phyloP scores from a whole-genome alignment of 2,888 invertebrate genomes.

The Lypha dubia region DNA sequence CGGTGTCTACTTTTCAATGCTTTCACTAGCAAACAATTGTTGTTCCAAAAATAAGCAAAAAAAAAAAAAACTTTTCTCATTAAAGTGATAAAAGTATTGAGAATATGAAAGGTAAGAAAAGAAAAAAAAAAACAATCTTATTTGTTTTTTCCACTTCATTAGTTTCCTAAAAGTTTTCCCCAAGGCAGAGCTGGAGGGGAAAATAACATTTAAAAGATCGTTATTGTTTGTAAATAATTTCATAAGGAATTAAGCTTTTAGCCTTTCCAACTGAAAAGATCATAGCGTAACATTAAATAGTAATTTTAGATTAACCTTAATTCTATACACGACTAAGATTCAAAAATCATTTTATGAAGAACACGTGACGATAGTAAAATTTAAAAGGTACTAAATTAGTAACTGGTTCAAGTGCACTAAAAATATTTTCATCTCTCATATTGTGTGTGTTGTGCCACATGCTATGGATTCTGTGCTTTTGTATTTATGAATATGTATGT shows the following conservation, averaged over 20 bases:
- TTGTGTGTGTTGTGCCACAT: neutral
- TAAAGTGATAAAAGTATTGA: constrained; percentile 37
- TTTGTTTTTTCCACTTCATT: constrained; percentile 48
- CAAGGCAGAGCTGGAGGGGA: no score
- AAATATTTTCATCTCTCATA: neutral
- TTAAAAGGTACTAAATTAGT: neutral
- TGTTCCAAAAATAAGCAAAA: constrained; percentile 33
- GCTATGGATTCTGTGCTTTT: neutral
- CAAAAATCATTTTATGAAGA: no score
- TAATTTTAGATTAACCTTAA: neutral
- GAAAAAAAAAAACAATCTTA: neutral
- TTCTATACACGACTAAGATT: neutral
- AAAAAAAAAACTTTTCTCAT: constrained; percentile 63
- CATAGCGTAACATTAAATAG: neutral
- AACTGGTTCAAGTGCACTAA: neutral
- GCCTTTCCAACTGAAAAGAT: neutral
- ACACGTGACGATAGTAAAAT: neutral
- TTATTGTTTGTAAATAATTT: neutral
- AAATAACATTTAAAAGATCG: neutral
- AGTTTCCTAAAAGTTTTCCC: constrained; percentile 8
- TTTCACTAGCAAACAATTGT: constrained; percentile 6
- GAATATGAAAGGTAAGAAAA: neutral
- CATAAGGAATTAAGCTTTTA: neutral
- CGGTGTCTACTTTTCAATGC: constrained; percentile 8
- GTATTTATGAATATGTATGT: no score